These are phyloP conservation scores for Mizuhopecten yessoensis DNA, from an alignment of 1,140 invertebrate genomes.

Conservation along the genomic window DNA sequence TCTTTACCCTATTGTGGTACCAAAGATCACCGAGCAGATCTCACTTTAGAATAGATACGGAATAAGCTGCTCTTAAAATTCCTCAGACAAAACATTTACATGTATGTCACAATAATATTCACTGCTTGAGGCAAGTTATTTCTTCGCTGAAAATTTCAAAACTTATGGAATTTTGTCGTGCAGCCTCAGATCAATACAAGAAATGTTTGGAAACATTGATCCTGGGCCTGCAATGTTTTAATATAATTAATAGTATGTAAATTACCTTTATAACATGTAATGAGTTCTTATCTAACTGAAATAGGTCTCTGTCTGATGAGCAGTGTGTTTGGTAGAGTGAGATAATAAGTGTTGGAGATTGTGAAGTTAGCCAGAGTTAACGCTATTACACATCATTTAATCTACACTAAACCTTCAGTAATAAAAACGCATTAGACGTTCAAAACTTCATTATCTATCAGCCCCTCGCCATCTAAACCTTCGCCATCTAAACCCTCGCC, in stretches of 20 bases:
- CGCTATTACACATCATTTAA: constrained; percentile 18
- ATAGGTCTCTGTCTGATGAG: neutral
- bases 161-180: neutral
- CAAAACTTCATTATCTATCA: neutral
- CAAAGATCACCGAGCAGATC: neutral
- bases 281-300: too few species aligned
- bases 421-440: neutral
- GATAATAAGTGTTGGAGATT: constrained; percentile 6
- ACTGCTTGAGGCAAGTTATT: neutral
- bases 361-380: neutral
- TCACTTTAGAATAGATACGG: neutral
- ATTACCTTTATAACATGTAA: neutral
- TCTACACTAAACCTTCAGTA: neutral
- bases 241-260: too few species aligned
- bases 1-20: too few species aligned
- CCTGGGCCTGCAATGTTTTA: too few species aligned
- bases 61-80: neutral
- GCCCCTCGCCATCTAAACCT: neutral
- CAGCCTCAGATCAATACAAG: neutral
- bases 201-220: too few species aligned
- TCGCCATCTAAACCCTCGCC: neutral
- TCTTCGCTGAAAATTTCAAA: neutral
- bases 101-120: too few species aligned
- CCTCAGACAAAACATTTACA: neutral
- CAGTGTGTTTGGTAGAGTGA: neutral